These are phyloP conservation scores for Cryptops parisi DNA, from an alignment of 2,888 invertebrate genomes.

Conservation along the genomic window DNA sequence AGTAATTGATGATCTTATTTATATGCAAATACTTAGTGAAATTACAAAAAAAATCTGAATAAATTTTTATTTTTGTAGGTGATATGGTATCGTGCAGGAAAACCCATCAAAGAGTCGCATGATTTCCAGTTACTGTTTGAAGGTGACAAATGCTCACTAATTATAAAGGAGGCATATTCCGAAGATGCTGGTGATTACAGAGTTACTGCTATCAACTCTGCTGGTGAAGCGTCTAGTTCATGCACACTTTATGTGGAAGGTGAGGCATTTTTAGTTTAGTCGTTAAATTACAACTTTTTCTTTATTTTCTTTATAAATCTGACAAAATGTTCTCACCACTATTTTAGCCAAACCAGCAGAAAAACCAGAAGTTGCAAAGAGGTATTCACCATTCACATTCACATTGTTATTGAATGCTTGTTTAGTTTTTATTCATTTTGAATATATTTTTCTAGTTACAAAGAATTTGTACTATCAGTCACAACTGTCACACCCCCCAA, in stretches of 20 bases:
- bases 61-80: slow-evolving; percentile 33
- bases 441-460: slow-evolving; percentile 9
- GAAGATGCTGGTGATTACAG: slow-evolving; percentile 65
- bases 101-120: slow-evolving; percentile 65
- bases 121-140: slow-evolving; percentile 68
- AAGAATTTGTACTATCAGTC: slow-evolving; percentile 3
- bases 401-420: neutral
- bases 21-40: neutral
- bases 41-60: neutral
- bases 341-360: neutral
- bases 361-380: neutral
- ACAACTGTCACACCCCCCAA: slow-evolving; percentile 38
- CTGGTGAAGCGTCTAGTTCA: slow-evolving; percentile 61
- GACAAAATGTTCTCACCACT: too few relatives aligned
- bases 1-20: slow-evolving; percentile 33
- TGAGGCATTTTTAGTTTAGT: slow-evolving; percentile 23
- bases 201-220: slow-evolving; percentile 65
- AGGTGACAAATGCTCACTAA: slow-evolving; percentile 60
- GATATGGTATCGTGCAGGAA: slow-evolving; percentile 61
- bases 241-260: slow-evolving; percentile 45
- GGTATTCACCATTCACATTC: neutral
- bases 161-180: slow-evolving; percentile 53
- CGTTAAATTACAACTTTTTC: neutral
- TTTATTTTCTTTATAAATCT: slow-evolving; percentile 2
- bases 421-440: neutral